Evolutionary conservation across 2,113 vertebrate genomes (phyloP), one percentile per base, ranked within the genome.

Genomic region (Rhynchomys soricoides): DNA sequence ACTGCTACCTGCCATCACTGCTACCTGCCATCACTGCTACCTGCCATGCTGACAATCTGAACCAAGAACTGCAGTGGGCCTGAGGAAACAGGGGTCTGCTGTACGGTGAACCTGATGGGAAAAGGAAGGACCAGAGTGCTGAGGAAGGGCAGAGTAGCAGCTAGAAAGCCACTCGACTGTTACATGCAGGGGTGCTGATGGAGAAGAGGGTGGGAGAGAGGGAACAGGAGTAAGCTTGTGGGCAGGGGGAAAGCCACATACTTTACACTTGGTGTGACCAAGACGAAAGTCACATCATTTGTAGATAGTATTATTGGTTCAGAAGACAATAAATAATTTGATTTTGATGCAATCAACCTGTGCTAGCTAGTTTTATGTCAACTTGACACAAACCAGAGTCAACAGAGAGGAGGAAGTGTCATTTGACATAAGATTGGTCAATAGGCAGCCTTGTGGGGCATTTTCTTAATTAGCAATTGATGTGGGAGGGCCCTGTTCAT

Each of bases 321-420:
- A 75, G 48, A 81, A 57, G 77, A 89, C 59, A 70, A 82, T 0
- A 68, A 52, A 24, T 75, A 71, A 89, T 70, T 81, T 95, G 40
- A 89, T 73, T 95, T 86, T 93, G 45, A 77, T 59, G 59, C 88
- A 93, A 31, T 31, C 24, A 55, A 89, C 21, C n/a, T 43, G 78
- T 81, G 21, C 37, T 57, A 37, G 52, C 3, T 40, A 26, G 52
- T 82, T 57, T 59, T 57, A 82, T 40, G 52, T 82, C 79, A 82
- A 82, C 21, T 40, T 82, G 52, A 40, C 52, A n/a, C 21, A 57
- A 40, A 12, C 37, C 24, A 82, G 21, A 57, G 52, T 57, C 37
- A 57, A 24, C 37, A 57, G 79, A 57, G 3, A 26, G 37, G 52
- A 40, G 52, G 37, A 21, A 81, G 52, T 6, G 34, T 57, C 78